Evolutionary conservation across 2,797 vertebrate species (phyloP).

Genomic region (Lacerta bilineata): DNA sequence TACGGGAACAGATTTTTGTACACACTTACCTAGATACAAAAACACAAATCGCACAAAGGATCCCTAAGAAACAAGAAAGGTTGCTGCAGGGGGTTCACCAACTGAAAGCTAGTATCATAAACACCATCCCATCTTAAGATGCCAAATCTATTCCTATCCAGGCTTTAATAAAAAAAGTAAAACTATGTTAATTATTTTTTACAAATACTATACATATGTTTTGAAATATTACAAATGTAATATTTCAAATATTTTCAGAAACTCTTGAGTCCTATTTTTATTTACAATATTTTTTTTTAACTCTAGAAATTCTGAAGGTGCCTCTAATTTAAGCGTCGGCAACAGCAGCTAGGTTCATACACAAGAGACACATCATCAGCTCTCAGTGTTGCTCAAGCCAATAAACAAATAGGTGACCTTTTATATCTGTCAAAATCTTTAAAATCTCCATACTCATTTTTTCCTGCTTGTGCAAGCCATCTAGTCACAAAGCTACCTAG

Average conservation of each 20-base stretch:
- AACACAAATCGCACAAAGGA: background rate
- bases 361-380: background rate
- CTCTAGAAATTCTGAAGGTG: conserved; percentile 41
- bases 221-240: conserved; percentile 43
- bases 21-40: background rate
- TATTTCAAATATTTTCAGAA: background rate
- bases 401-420: background rate
- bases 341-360: conserved; percentile 21
- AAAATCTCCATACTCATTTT: background rate
- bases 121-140: background rate
- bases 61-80: background rate
- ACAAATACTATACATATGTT: background rate
- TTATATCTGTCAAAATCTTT: conserved; percentile 1
- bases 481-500: background rate
- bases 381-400: background rate
- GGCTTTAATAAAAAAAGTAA: conserved; percentile 19
- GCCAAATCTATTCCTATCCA: background rate
- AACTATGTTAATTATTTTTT: background rate
- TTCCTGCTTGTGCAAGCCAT: background rate
- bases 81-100: background rate
- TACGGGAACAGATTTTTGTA: background rate
- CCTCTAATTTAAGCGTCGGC: conserved; percentile 49
- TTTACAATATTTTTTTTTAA: conserved; percentile 26
- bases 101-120: background rate
- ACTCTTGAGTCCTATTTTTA: conserved; percentile 29